Base-by-base conservation (phyloP, 2,888 invertebrate genomes). In the Melipona beecheii region DNA sequence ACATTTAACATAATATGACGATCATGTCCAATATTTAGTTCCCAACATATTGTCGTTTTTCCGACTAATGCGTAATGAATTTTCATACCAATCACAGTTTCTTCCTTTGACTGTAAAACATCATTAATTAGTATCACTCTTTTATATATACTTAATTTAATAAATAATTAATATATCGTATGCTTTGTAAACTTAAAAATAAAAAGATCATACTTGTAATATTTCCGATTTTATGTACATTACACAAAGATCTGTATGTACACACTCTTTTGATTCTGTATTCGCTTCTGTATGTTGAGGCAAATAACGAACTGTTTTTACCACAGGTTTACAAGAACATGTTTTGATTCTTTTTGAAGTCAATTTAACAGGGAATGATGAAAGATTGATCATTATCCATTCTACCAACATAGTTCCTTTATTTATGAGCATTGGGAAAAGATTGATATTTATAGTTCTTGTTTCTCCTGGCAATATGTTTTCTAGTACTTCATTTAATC, bases 1-100 rank as follows among this genome's bases (percentile, higher is more conserved):
- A 94, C 90, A 50, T 92, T 89, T 2, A 95, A 77, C 70, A 90
- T 87, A 54, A 95, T 84, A 17, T 82, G 89, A 78, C 95, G 92
- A 75, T 93, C 87, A 58, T 94, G 83, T 58, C 92, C 92, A 15
- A 95, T 89, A 64, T 91, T 81, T 21, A 95, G 78, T 11, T 90
- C 86, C 91, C 95, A 95, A n/a, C 92, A 91, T 84, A 95, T 84
- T 49, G 89, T 83, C 5, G 91, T 92, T 56, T 88, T 85, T 21
- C 93, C 93, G 19, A 91, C 82, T 49, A 94, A 58, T 21, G 87
- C 77, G 83, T 94, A 94, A 73, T 87, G 92, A 19, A 95, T 85
- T 75, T 90, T 87, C 52, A 95, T 91, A 64, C 88, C 91, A 62
- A 95, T 62, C 19, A 83, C 52, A 6, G 27, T 21, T 49, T 66